These are phyloP conservation scores for Gobionotothen gibberifrons DNA, from an alignment of 2,797 vertebrate species.

Conservation along the genomic window DNA sequence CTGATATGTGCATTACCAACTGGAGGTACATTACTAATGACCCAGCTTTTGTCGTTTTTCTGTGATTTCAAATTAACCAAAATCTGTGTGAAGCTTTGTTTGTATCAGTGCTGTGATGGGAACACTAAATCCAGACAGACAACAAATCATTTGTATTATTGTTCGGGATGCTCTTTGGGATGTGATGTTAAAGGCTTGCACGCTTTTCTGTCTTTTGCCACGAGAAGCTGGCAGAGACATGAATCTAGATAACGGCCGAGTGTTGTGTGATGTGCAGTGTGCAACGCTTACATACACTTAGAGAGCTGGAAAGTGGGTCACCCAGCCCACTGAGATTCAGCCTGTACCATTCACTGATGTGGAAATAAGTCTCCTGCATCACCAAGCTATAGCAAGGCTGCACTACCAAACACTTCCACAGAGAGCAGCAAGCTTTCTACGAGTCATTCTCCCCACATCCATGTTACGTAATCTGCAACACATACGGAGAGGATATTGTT, in stretches of 20 bases:
- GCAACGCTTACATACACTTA: conserved; percentile 57
- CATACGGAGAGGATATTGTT: conserved; percentile 11
- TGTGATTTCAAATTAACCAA: not conserved
- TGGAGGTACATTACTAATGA: not conserved
- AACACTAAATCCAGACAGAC: conserved; percentile 7
- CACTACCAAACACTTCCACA: conserved; percentile 56
- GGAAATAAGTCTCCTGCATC: conserved; percentile 75
- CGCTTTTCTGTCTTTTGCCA: conserved; percentile 17
- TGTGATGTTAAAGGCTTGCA: conserved; percentile 15
- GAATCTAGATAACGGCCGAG: conserved; percentile 55
- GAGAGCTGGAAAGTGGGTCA: conserved; percentile 81
- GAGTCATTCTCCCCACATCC: conserved; percentile 12
- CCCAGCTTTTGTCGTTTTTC: not conserved
- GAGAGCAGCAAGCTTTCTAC: conserved; percentile 28
- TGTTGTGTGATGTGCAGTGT: conserved; percentile 45
- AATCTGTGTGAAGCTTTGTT: not conserved
- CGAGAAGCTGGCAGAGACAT: conserved; percentile 29
- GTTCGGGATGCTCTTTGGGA: conserved; percentile 21
- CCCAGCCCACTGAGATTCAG: conserved; percentile 77
- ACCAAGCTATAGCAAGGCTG: conserved; percentile 49
- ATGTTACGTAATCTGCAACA: conserved; percentile 19
- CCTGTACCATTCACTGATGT: conserved; percentile 74
- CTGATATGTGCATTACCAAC: not conserved
- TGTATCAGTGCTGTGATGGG: not conserved
- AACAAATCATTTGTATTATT: conserved; percentile 35